Percentiles rank a stretch among this genome's conserved stretches.
Evolutionary conservation across 1,140 invertebrate genomes (phyloP).

Genomic region (Platyura marginata): DNA sequence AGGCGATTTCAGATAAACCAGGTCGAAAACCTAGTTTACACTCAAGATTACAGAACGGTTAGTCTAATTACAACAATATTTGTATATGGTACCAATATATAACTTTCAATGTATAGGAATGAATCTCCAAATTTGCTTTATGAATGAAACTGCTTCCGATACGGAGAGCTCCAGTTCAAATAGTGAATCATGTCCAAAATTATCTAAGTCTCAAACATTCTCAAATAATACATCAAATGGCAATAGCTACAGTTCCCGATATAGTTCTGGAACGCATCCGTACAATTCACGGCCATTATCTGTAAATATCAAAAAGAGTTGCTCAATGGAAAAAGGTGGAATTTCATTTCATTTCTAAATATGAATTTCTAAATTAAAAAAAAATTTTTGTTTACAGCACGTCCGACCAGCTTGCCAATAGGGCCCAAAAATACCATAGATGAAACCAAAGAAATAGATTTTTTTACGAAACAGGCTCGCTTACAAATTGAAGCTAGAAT

Average conservation of each 20-base stretch:
- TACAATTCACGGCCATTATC: constrained; percentile 29
- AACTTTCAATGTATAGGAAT: constrained; percentile 39
- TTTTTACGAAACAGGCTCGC: constrained; percentile 60
- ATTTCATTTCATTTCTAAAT: too few species aligned
- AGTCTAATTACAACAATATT: constrained; percentile 7
- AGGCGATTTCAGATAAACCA: constrained; percentile 34
- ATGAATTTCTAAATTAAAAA: too few species aligned
- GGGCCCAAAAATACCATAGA: constrained; percentile 19
- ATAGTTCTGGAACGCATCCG: constrained; percentile 14
- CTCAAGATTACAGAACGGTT: constrained; percentile 69
- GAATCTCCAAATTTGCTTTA: constrained; percentile 88
- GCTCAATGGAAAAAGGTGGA: constrained; percentile 1
- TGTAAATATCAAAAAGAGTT: neutral
- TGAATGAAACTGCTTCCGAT: constrained; percentile 79
- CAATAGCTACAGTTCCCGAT: constrained; percentile 1
- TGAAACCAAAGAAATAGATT: constrained; percentile 38
- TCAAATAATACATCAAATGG: constrained; percentile 1
- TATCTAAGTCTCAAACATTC: constrained; percentile 9
- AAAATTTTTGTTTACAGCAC: too few species aligned
- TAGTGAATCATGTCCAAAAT: constrained; percentile 29
- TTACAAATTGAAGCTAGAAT: constrained; percentile 78
- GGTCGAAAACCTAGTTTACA: constrained; percentile 73
- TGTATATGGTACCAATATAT: neutral
- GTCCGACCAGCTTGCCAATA: constrained; percentile 24
- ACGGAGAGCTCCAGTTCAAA: constrained; percentile 55